A percentile compares a stretch with the other conserved stretches of the same genome.
Evolutionary conservation across 1,140 invertebrate genomes (phyloP).

Genomic region (Fragariocoptes setiger): DNA sequence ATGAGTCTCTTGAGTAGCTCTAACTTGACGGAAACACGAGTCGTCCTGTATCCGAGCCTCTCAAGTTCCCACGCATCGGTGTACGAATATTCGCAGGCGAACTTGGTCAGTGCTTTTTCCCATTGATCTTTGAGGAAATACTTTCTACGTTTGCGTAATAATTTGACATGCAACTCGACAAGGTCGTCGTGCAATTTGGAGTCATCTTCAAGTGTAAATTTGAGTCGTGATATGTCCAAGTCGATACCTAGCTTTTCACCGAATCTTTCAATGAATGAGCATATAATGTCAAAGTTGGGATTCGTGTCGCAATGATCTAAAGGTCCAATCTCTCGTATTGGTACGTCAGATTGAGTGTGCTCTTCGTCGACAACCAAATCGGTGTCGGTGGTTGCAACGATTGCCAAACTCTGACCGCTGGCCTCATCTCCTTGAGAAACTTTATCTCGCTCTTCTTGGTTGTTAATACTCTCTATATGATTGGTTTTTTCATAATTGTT

Average conservation of each 20-base stretch:
- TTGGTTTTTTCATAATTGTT: no score
- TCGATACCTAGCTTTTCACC: conserved; percentile 37
- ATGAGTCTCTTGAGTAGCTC: conserved; percentile 52
- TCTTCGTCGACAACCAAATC: no score
- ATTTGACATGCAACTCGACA: conserved; percentile 52
- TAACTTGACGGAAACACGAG: conserved; percentile 51
- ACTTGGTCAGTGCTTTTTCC: conserved; percentile 59
- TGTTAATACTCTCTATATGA: no score
- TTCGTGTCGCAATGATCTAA: conserved; percentile 41
- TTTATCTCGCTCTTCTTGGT: no score
- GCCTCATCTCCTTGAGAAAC: no score
- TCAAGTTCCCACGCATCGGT: conserved; percentile 88
- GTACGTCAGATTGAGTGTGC: no score
- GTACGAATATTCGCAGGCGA: conserved; percentile 52
- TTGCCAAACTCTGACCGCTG: no score
- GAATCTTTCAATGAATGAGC: conserved; percentile 64
- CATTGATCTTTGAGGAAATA: conserved; percentile 52
- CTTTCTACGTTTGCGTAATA: conserved; percentile 47
- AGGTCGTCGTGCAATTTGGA: conserved; percentile 28
- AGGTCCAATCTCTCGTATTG: conserved; percentile 14
- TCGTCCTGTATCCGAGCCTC: conserved; percentile 73
- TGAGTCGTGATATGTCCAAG: conserved; percentile 30
- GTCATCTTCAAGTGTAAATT: conserved; percentile 53
- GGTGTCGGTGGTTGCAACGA: no score
- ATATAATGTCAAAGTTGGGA: conserved; percentile 80